Evolutionary conservation across 1,140 invertebrate species (phyloP).

Genomic region (Triops cancriformis): DNA sequence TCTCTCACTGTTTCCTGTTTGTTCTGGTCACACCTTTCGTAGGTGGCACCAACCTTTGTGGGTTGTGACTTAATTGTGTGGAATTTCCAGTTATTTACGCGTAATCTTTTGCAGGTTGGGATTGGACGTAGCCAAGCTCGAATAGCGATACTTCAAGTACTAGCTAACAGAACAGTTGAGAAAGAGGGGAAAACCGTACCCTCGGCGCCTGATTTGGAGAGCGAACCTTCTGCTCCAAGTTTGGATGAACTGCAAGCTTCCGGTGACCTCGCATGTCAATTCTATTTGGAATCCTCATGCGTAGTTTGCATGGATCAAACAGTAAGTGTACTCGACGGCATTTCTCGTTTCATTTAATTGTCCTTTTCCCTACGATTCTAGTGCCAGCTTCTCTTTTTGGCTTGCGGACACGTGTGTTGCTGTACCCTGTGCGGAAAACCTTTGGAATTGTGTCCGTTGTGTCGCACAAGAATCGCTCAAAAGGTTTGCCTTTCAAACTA

Average conservation of each 20-base stretch:
- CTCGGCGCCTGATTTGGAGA: slow-evolving; percentile 36
- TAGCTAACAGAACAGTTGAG: neutral
- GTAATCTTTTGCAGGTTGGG: neutral
- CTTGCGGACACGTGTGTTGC: slow-evolving; percentile 76
- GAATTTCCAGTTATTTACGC: too few relatives aligned
- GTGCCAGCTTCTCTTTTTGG: slow-evolving; percentile 67
- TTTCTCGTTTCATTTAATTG: neutral
- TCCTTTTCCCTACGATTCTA: slow-evolving; percentile 42
- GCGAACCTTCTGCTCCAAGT: slow-evolving; percentile 31
- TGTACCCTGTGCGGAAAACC: slow-evolving; percentile 54
- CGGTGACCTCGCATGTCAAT: neutral
- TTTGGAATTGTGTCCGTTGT: slow-evolving; percentile 60
- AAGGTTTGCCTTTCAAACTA: slow-evolving; percentile 45
- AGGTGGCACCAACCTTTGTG: too few relatives aligned
- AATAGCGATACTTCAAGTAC: neutral
- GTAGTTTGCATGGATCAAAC: slow-evolving; percentile 64
- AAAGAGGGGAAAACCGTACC: slow-evolving; percentile 17
- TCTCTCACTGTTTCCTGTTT: too few relatives aligned
- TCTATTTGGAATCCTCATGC: slow-evolving; percentile 52
- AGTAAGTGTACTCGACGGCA: neutral
- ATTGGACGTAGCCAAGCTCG: neutral
- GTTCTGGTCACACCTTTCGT: too few relatives aligned
- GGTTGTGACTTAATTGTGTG: too few relatives aligned
- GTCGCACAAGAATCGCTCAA: slow-evolving; percentile 55
- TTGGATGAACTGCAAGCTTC: slow-evolving; percentile 15